Percentiles rank a stretch among this genome's conserved stretches.
These are phyloP conservation scores for Melolontha melolontha DNA, from an alignment of 2,888 invertebrate genomes.

Conservation along the genomic window DNA sequence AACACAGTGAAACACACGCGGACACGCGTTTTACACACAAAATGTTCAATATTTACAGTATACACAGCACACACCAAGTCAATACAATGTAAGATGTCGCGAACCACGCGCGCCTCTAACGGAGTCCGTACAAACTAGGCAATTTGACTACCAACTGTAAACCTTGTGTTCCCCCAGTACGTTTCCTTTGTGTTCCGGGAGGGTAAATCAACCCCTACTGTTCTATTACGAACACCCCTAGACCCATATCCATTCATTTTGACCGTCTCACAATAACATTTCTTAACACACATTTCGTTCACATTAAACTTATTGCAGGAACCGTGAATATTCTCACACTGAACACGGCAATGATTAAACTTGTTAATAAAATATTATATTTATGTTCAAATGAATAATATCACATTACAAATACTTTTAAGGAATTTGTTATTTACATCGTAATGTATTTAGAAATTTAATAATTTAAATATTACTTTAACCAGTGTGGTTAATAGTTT, in stretches of 20 bases:
- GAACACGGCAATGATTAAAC: too few relatives aligned
- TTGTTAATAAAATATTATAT: too few relatives aligned
- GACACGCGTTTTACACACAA: conserved; percentile 69
- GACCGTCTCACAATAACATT: not conserved
- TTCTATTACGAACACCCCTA: conserved; percentile 5
- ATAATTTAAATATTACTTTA: not conserved
- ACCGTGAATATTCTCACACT: too few relatives aligned
- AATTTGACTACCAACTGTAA: conserved; percentile 47
- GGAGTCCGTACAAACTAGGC: conserved; percentile 47
- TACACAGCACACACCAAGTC: conserved; percentile 72
- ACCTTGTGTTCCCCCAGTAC: conserved; percentile 43
- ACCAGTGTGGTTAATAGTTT: conserved; percentile 28
- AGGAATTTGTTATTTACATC: not conserved
- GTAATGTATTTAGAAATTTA: not conserved
- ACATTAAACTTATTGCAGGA: too few relatives aligned
- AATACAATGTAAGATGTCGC: conserved; percentile 81
- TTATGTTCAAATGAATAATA: too few relatives aligned
- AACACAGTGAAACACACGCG: conserved; percentile 59
- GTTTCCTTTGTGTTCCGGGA: conserved; percentile 47
- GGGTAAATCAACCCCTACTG: conserved; percentile 34
- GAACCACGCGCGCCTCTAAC: conserved; percentile 72
- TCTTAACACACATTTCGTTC: too few relatives aligned
- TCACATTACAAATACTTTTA: not conserved
- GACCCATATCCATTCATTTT: conserved; percentile 27
- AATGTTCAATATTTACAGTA: conserved; percentile 72